Base-by-base conservation (phyloP, 2,113 vertebrate genomes). In the Zapus hudsonius region DNA sequence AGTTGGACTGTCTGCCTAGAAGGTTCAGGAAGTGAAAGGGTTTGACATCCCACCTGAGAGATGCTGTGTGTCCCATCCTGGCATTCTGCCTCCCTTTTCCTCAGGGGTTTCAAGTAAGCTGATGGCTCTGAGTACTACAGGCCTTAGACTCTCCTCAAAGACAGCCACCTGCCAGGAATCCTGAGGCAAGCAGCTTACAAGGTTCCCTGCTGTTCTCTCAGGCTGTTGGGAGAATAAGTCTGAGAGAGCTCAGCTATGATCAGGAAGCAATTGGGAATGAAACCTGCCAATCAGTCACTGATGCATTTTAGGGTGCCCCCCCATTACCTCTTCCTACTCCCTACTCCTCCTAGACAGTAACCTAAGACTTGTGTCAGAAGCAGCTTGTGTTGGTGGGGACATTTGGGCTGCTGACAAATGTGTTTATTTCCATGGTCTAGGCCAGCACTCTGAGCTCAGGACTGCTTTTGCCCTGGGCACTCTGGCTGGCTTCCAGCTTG, bases 401-500 rank as follows among this genome's bases (percentile, higher is more conserved):
- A 96, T 87, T 79, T 75, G 55, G 85, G 94, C 85, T 96, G 95
- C 96, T 96, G 97, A 97, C 95, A 96, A 96, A 96, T 52, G 88
- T 95, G 92, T 95, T 97, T 96, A 96, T 95, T 97, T 97, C 96
- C 95, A 73, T 61, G 84, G 92, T 93, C 89, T 81, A 89, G 93
- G 94, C 96, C 97, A 97, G 96, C 95, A 96, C 95, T 90, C 92
- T 94, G 94, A 97, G 96, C 95, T 95, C 95, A 94, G 95, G 95
- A 96, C 93, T 96, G 97, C 96, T 97, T 97, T 97, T 94, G 94
- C 94, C 93, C 96, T 73, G 84, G 90, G 96, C 95, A 95, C 94
- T 95, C 96, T 97, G 98, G 97, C 97, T 96, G 95, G 95, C 92
- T 92, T 97, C 97, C 97, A 98, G 96, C 95, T 95, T 94, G 82